Percentiles rank a stretch among this genome's conserved stretches.
Evolutionary conservation across 2,888 invertebrate genomes (phyloP).

Genomic region (Archips xylosteana): DNA sequence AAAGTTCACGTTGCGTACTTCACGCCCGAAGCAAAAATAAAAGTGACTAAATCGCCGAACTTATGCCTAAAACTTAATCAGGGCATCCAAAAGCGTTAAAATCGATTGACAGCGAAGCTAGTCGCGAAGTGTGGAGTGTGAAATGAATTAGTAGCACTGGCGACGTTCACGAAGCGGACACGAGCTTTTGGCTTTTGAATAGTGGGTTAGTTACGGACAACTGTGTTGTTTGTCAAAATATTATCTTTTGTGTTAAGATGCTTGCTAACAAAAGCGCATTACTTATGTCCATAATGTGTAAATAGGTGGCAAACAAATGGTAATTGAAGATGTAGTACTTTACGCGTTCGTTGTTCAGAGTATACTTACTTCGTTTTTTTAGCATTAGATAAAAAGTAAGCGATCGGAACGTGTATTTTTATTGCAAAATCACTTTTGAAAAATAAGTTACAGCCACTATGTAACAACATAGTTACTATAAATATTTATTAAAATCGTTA

Average conservation of each 20-base stretch:
- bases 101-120: slow-evolving; percentile 51
- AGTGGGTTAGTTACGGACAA: slow-evolving; percentile 22
- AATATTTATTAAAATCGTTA: too few relatives aligned
- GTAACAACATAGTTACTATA: too few relatives aligned
- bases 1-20: too few relatives aligned
- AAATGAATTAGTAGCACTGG: slow-evolving; percentile 45
- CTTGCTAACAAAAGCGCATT: too few relatives aligned
- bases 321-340: too few relatives aligned
- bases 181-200: slow-evolving; percentile 27
- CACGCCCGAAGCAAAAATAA: neutral
- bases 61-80: slow-evolving; percentile 48
- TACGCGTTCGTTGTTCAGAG: too few relatives aligned
- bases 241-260: neutral
- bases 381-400: too few relatives aligned
- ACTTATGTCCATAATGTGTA: neutral
- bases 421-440: too few relatives aligned
- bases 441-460: too few relatives aligned
- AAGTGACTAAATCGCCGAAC: neutral
- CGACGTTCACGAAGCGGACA: neutral
- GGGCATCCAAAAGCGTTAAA: slow-evolving; percentile 55
- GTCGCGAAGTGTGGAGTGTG: slow-evolving; percentile 49
- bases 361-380: too few relatives aligned
- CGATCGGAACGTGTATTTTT: too few relatives aligned
- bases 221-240: slow-evolving; percentile 10
- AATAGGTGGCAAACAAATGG: too few relatives aligned